Evolutionary conservation across 2,888 invertebrate genomes (phyloP).

Genomic region (Chrysopilus asiliformis): DNA sequence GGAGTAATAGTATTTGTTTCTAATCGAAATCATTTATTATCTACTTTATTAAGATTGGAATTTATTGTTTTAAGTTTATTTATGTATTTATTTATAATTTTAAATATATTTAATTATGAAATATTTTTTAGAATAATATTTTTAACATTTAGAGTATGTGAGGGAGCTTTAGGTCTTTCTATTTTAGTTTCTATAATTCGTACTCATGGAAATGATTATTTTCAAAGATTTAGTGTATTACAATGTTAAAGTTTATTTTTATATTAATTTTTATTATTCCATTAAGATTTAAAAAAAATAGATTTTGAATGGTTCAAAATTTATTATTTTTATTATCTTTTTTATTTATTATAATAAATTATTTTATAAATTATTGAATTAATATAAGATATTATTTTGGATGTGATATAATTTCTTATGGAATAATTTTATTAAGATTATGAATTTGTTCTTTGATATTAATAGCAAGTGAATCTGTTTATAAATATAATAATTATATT

Average conservation of each 20-base stretch:
- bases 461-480: constrained; percentile 41
- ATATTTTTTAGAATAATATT: constrained; percentile 46
- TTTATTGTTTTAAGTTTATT: constrained; percentile 45
- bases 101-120: constrained; percentile 37
- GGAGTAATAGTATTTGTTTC: constrained; percentile 42
- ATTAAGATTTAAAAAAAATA: constrained; percentile 39
- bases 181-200: constrained; percentile 49
- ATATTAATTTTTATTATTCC: constrained; percentile 39
- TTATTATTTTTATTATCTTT: constrained; percentile 39
- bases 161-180: constrained; percentile 47
- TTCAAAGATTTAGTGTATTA: constrained; percentile 44
- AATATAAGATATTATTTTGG: constrained; percentile 38
- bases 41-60: constrained; percentile 46
- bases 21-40: constrained; percentile 45
- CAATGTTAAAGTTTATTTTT: constrained; percentile 45
- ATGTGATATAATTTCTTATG: constrained; percentile 41
- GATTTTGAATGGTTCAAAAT: constrained; percentile 43
- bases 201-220: constrained; percentile 49
- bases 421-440: constrained; percentile 42
- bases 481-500: constrained; percentile 36
- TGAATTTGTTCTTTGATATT: constrained; percentile 48
- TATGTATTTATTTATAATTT: constrained; percentile 39
- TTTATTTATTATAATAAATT: constrained; percentile 37
- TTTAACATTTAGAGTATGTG: constrained; percentile 51
- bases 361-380: constrained; percentile 31